Conservation (phyloP, 2,113 vertebrate genomes). For the Corythornis vintsioides region DNA sequence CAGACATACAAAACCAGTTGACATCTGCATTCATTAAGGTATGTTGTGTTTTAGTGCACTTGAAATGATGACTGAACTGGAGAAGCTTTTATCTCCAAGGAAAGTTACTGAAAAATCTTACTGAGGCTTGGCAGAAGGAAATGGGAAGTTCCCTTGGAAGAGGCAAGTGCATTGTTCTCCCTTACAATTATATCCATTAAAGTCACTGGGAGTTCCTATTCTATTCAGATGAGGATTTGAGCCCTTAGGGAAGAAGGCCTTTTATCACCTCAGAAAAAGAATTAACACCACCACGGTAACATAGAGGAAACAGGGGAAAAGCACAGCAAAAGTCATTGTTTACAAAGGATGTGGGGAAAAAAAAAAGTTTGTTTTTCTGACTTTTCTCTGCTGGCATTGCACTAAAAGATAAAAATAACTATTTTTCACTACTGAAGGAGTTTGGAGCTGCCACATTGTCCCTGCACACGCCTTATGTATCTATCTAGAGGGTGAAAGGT, state of each 20-base stretch:
- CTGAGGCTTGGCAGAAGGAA: slow-evolving; percentile 20
- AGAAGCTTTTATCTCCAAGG: slow-evolving; percentile 26
- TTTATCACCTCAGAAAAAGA: slow-evolving; percentile 47
- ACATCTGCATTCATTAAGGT: slow-evolving; percentile 49
- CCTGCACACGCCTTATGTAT: not conserved
- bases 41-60: not conserved
- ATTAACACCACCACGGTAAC: slow-evolving; percentile 7
- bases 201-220: not conserved
- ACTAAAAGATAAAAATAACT: not conserved
- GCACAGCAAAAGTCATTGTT: not conserved
- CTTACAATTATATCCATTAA: slow-evolving; percentile 27
- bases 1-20: not conserved
- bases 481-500: not conserved
- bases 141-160: slow-evolving; percentile 26
- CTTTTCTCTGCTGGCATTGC: not conserved
- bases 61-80: not conserved
- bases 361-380: slow-evolving; percentile 19
- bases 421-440: not conserved
- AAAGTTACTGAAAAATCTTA: slow-evolving; percentile 13
- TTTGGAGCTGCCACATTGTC: not conserved
- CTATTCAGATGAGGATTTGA: slow-evolving; percentile 57
- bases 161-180: slow-evolving; percentile 38
- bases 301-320: not conserved
- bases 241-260: not conserved
- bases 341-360: not conserved